Base-by-base conservation (phyloP, 2,888 invertebrate species). In the Graphium colonna region DNA sequence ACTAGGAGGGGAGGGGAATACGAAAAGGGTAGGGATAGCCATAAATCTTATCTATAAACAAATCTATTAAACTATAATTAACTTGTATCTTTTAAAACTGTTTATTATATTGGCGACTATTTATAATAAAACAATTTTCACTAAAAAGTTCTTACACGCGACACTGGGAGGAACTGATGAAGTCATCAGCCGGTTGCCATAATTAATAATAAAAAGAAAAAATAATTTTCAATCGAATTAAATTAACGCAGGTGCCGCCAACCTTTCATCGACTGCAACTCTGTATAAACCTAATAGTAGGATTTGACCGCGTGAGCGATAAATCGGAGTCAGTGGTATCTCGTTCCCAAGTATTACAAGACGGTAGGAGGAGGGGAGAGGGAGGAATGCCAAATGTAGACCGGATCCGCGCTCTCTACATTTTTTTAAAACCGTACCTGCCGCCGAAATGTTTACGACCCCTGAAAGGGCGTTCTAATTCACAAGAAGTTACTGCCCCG, bases 361-460 rank as follows among this genome's bases (percentile, higher is more conserved):
- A 16, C 48, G 21, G n/a, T 10, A 17, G 18, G 17, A 1, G 40
- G 40, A 18, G 12, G 10, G 18, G n/a, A 1, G 26, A n/a, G 18
- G 50, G 36, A 16, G 28, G 40, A 31, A 49, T 49, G 49, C 42
- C 42, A 49, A 49, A 15, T 40, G 26, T 21, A 39, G 12, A 16
- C 48, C 40, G n/a, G n/a, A 49, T 31, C 17, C 31, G 31, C n/a
- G 41, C 18, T 31, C 13, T 33, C 41, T 21, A 49, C 41, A 41
- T 41, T 49, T 49, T 49, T 31, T 31, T 13, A 33, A 33, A 49
- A 49, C 3, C 31, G 17, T 40, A 48, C 26, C 48, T 40, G 48
- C 40, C 16, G 10, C 33, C 15, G 43, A 50, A 43, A 36, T 50
- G 38, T 43, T 50, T 50, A 50, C 33, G 43, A 36, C 36, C 50